Evolutionary conservation across 2,797 vertebrate genomes (phyloP), one percentile per base, ranked within the genome.

Genomic region (Rhabdomys pumilio): DNA sequence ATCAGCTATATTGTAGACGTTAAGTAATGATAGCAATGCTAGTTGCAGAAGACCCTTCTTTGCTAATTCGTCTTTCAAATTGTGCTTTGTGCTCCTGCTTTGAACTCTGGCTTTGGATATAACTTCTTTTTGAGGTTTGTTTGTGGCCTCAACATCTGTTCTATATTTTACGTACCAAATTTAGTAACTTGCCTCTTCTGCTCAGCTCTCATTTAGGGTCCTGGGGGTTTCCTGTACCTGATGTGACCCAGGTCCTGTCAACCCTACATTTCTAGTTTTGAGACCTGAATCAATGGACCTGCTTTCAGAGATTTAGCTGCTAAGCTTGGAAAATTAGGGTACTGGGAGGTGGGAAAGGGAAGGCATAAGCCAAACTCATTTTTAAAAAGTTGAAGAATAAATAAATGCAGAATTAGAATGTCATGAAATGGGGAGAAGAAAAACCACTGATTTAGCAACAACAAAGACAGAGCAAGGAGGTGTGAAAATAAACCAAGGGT

Each of bases 351-450:
- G 93, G 44, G 17, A 82, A 82, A 63, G 15, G 53, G 55, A 89
- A 85, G 31, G 34, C 65, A 1, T 55, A 91, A 87, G 22, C 55
- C 47, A 82, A 86, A 15, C 50, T 93, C 89, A 93, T 57, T 90
- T 34, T 29, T 86, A 59, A 84, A 79, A 41, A 92, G 14, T 19
- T 50, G 9, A 89, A 89, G 57, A 94, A 94, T 87, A 19, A 93
- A 59, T 76, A 92, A 13, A 24, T 86, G 82, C 31, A 93, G 90
- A 96, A 91, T 84, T 59, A 93, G 47, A 96, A 38, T 90, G 57
- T 31, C 93, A 90, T 67, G 75, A 57, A 94, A 93, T 9, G n/a
- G 1, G 69, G 94, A 92, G 79, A 41, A 95, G 76, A 89, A 85
- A 95, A 96, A 53, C 41, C 85, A 89, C 55, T 61, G 69, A 84